Base-by-base conservation (phyloP, 2,888 invertebrate genomes). In the Cheilosia soror region DNA sequence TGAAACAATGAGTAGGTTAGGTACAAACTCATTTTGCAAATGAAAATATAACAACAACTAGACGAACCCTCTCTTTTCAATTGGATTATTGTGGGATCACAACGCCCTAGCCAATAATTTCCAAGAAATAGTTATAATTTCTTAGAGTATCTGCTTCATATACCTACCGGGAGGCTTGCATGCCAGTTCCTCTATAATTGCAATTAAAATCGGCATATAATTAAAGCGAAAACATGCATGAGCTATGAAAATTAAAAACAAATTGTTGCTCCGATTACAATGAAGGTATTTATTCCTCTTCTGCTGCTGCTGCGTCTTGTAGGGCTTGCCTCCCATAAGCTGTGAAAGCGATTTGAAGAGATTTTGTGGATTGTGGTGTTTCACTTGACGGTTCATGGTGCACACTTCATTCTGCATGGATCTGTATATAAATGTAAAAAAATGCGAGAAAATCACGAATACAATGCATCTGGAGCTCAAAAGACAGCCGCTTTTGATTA, bases 181-280 rank as follows among this genome's bases (percentile, higher is more conserved):
- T 13, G 31, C 25, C 49, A 33, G 15, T 9, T 42, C 31, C 37
- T 11, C n/a, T 40, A 42, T 7, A 49, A 69, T 58, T 25, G 76
- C 65, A 77, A 82, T 77, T 82, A 77, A 82, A 77, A 65, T 53
- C 53, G 37, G 47, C 82, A 72, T 77, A 82, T 77, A 82, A 77
- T 82, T 82, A 71, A 60, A 33, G 44, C 65, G 27, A 77, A 71
- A 44, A 76, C 68, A 68, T 71, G 29, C 77, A 62, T 47, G 47
- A 65, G 53, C 65, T 71, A 25, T 58, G 65, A 63, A 73, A 68
- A 62, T 49, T 44, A 33, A 68, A 55, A 68, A 68, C 78, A 78
- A 83, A 78, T 82, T 82, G 82, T 72, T 72, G 82, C 82, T 66
- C 77, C 15, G 57, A 60, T 69, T 77, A 57, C 53, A 53, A 53